Evolutionary conservation across 1,140 invertebrate genomes (phyloP).

Genomic region (Drosophila erecta): DNA sequence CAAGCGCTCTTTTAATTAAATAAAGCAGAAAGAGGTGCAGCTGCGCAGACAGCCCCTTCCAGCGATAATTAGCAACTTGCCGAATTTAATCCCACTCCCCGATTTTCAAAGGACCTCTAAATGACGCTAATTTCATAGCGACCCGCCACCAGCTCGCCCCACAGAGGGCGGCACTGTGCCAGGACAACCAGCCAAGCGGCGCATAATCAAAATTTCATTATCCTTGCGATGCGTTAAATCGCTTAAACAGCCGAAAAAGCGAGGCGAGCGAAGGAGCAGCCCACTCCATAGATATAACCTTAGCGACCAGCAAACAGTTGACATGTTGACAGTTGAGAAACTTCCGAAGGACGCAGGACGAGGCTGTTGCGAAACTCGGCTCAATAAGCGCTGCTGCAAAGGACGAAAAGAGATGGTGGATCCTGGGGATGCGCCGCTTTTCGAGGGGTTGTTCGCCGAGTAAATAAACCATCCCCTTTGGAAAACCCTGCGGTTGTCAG

Average conservation of each 20-base stretch:
- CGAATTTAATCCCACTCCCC: conserved; percentile 14
- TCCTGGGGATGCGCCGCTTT: conserved; percentile 9
- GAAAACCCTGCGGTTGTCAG: conserved; percentile 72
- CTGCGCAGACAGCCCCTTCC: background rate
- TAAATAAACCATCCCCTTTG: conserved; percentile 77
- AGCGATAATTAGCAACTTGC: conserved; percentile 25
- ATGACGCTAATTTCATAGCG: conserved; percentile 35
- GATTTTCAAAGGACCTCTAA: conserved; percentile 20
- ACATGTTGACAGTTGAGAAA: conserved; percentile 78
- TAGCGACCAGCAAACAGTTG: conserved; percentile 51
- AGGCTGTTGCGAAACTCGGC: conserved; percentile 77
- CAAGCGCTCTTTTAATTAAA: background rate
- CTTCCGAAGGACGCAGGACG: conserved; percentile 49
- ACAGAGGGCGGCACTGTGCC: conserved; percentile 9
- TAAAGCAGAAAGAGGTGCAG: background rate
- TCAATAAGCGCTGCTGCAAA: conserved; percentile 77
- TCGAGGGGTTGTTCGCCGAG: conserved; percentile 68
- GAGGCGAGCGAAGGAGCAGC: conserved; percentile 6
- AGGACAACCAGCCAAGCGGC: conserved; percentile 62
- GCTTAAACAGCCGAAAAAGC: conserved; percentile 74
- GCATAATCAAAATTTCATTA: conserved; percentile 83
- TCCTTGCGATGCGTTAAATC: conserved; percentile 83
- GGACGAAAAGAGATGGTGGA: conserved; percentile 6
- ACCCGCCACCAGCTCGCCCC: conserved; percentile 52
- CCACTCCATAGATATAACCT: conserved; percentile 15